Percentiles rank a stretch among this genome's conserved stretches.
Conservation (phyloP, 2,888 invertebrate species). For the Apamea epomidion region DNA sequence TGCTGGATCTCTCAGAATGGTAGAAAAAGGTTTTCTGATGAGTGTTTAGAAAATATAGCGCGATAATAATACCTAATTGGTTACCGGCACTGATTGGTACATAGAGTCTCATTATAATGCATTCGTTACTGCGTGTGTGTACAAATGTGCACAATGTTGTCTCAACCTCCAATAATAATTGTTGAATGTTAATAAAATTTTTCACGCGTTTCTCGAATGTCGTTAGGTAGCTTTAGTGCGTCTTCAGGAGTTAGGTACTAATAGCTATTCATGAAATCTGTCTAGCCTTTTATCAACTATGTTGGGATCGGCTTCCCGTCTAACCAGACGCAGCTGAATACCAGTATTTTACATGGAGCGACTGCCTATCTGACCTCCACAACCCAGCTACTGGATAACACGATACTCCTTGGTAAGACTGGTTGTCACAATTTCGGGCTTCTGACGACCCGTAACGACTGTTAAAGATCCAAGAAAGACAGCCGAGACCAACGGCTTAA, state of each 20-base stretch:
- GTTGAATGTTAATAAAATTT: conserved; percentile 54
- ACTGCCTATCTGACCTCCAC: background rate
- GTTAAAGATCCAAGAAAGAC: background rate
- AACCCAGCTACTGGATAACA: background rate
- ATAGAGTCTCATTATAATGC: conserved; percentile 59
- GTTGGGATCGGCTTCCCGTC: background rate
- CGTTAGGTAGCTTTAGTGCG: conserved; percentile 18
- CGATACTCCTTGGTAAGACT: background rate
- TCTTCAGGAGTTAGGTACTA: background rate
- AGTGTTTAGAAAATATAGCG: conserved; percentile 55
- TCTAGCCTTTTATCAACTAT: background rate
- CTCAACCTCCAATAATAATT: conserved; percentile 57
- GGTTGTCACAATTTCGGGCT: background rate
- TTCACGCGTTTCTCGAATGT: conserved; percentile 32
- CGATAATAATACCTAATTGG: conserved; percentile 58
- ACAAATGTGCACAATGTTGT: conserved; percentile 58
- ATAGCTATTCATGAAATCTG: conserved; percentile 5
- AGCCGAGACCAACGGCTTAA: background rate
- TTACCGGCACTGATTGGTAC: conserved; percentile 58
- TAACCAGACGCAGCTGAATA: background rate
- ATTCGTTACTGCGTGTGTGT: conserved; percentile 58
- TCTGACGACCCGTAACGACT: background rate
- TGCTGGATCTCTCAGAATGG: conserved; percentile 8
- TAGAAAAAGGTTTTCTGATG: conserved; percentile 32
- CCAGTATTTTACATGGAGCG: background rate